Conservation (phyloP, 2,113 vertebrate genomes). For the Capra hircus region DNA sequence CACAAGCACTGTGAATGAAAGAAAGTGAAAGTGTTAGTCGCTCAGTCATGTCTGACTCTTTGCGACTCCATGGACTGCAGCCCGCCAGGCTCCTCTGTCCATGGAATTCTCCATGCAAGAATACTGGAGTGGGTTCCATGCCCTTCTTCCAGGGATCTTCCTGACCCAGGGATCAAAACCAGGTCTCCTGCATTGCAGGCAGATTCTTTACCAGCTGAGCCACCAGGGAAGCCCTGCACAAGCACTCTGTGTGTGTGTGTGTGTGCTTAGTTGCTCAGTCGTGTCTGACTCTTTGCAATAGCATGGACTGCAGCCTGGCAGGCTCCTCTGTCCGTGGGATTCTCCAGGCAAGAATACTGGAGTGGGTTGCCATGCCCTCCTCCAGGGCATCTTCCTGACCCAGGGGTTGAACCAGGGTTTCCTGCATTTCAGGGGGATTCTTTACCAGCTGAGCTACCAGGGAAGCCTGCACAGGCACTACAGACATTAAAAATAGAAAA, state of each 20-base stretch:
- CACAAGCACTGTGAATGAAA: background rate
- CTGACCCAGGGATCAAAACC: background rate
- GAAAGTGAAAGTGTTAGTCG: background rate
- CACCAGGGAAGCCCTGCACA: background rate
- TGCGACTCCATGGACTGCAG: background rate
- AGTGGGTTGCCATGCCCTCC: background rate
- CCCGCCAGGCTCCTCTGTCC: background rate
- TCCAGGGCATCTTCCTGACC: background rate
- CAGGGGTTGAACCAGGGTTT: background rate
- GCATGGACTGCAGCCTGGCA: background rate
- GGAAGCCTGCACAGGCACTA: background rate
- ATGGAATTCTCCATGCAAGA: background rate
- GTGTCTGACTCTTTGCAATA: background rate
- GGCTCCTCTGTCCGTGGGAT: background rate
- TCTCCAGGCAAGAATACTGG: background rate
- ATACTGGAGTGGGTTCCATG: background rate
- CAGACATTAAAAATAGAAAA: conserved; percentile 9
- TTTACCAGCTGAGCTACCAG: background rate
- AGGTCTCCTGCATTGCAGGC: background rate
- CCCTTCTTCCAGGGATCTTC: background rate
- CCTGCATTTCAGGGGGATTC: background rate
- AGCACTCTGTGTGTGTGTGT: background rate
- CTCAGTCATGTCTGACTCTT: background rate
- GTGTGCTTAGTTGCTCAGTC: background rate
- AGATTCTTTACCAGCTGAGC: background rate